Evolutionary conservation across 2,888 invertebrate genomes (phyloP), one percentile per base, ranked within the genome.

Genomic region (Micoletzkya japonica): DNA sequence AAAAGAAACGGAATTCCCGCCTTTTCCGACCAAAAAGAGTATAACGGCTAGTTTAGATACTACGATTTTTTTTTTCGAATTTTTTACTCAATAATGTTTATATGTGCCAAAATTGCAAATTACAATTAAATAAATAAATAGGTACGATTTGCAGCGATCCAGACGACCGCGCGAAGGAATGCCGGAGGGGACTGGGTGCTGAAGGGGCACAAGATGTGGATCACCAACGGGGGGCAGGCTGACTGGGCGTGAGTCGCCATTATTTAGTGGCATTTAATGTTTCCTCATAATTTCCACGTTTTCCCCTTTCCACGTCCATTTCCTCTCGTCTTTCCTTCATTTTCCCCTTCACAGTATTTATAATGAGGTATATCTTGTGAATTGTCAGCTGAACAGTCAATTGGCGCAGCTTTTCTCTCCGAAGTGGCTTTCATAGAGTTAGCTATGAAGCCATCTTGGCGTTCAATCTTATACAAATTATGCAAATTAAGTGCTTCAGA

Each of bases 181-280:
- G 34, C 54, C 24, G 70, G 60, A 36, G 61, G 60, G 37, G 60
- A 70, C 61, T 70, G 60, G 60, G 50, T 61, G 17, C 26, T 61
- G 57, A 67, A 67, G 39, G 67, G 67, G 30, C 39, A 49, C 32
- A 89, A 89, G 79, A 88, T 89, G 89, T 89, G 89, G 89, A 89
- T 87, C 56, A 89, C 89, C 3, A 89, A 88, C 77, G 89, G 88
- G 0, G 80, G 84, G 28, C 79, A 79, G 79, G 89, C 89, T 0
- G 89, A 89, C 81, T 89, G 89, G 89, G 89, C 89, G 83, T 64
- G 10, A 54, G 64, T 32, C 28, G 14, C 34, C 30, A 39, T 1
- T 44, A 37, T 28, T 28, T 10, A 39, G 39, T 17, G 7, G n/a
- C n/a, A n/a, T n/a, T n/a, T n/a, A n/a, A n/a, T n/a, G n/a, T n/a